These are phyloP conservation scores for Sesamia inferens DNA, from an alignment of 2,888 invertebrate species.

Conservation along the genomic window DNA sequence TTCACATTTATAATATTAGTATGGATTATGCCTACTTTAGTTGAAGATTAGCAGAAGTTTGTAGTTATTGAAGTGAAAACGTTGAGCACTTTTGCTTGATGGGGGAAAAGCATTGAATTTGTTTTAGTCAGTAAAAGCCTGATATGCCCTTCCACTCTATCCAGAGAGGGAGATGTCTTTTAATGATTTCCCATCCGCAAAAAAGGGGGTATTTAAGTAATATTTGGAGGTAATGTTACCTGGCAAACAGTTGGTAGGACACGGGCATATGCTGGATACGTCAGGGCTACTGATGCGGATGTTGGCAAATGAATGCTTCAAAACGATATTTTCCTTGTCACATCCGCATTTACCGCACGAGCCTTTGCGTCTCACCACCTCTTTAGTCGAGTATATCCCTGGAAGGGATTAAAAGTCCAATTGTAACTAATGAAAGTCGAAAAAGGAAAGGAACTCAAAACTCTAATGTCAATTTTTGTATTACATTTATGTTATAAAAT, in stretches of 20 bases:
- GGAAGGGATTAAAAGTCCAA: background rate
- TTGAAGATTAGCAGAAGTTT: background rate
- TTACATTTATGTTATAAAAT: too few relatives aligned
- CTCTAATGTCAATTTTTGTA: background rate
- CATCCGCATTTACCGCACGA: constrained; percentile 78
- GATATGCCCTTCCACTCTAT: too few relatives aligned
- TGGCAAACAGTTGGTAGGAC: constrained; percentile 72
- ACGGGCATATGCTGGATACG: constrained; percentile 74
- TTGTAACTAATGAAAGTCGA: background rate
- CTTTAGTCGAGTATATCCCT: constrained; percentile 59
- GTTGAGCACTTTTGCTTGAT: too few relatives aligned
- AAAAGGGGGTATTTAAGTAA: too few relatives aligned
- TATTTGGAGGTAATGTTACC: constrained; percentile 56
- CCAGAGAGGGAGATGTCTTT: too few relatives aligned
- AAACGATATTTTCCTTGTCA: constrained; percentile 69
- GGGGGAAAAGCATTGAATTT: too few relatives aligned
- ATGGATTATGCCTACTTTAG: background rate
- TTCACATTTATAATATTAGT: too few relatives aligned
- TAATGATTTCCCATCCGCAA: too few relatives aligned
- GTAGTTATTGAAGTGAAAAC: background rate
- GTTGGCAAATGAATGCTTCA: constrained; percentile 77
- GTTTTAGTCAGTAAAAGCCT: too few relatives aligned
- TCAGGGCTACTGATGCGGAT: constrained; percentile 78
- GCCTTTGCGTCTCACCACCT: constrained; percentile 65
- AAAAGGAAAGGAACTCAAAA: background rate